Evolutionary conservation across 2,888 invertebrate genomes (phyloP).

Genomic region (Hipparchia sbordonii): DNA sequence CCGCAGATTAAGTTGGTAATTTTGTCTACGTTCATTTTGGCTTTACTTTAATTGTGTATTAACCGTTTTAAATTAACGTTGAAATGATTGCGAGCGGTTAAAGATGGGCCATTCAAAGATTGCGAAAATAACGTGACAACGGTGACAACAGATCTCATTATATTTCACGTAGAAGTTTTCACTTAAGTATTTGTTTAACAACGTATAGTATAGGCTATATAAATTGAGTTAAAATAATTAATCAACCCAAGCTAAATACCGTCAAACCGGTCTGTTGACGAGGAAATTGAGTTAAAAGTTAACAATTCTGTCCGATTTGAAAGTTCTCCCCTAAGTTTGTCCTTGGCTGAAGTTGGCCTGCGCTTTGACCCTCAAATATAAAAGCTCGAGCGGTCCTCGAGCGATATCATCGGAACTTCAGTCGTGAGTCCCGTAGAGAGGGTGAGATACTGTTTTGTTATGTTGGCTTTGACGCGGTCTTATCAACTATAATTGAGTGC

Average conservation of each 20-base stretch:
- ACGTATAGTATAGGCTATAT: no score
- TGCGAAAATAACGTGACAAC: no score
- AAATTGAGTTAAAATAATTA: neutral
- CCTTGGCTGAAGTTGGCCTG: conserved; percentile 16
- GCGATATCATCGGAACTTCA: neutral
- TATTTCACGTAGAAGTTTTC: no score
- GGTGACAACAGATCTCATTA: no score
- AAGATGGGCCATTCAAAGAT: no score
- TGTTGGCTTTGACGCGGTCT: neutral
- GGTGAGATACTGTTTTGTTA: neutral
- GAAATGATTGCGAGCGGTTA: no score
- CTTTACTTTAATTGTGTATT: no score
- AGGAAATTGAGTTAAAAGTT: conserved; percentile 15
- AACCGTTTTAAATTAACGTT: no score
- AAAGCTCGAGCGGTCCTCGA: conserved; percentile 1
- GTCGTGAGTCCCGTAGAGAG: neutral
- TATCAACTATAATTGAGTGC: no score
- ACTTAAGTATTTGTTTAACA: no score
- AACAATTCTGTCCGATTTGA: neutral
- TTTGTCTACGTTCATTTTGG: no score
- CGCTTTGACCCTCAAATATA: conserved; percentile 14
- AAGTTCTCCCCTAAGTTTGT: conserved; percentile 9
- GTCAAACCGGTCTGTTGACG: neutral
- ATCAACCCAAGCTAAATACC: neutral
- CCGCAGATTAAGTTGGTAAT: no score